Evolutionary conservation across 2,888 invertebrate genomes (phyloP).

Genomic region (Eilema griseolum): DNA sequence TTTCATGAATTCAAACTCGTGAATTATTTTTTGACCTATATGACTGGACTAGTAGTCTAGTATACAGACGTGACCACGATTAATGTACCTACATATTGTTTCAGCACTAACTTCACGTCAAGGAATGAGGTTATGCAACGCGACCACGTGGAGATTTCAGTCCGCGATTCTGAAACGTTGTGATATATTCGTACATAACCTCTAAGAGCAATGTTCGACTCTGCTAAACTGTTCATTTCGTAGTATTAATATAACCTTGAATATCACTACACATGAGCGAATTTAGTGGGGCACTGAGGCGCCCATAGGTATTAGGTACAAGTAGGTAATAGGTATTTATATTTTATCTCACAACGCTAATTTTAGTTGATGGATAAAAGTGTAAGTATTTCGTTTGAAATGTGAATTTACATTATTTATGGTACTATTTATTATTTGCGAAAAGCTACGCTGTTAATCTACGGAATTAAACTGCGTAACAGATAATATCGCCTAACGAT

Average conservation of each 20-base stretch:
- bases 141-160: slow-evolving; percentile 21
- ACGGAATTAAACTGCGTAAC: neutral
- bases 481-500: neutral
- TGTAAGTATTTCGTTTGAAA: slow-evolving; percentile 8
- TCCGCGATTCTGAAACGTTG: slow-evolving; percentile 13
- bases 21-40: no score
- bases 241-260: slow-evolving; percentile 72
- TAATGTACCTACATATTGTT: neutral
- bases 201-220: slow-evolving; percentile 53
- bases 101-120: neutral
- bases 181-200: slow-evolving; percentile 47
- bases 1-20: no score
- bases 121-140: slow-evolving; percentile 9
- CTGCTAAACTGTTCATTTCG: slow-evolving; percentile 57
- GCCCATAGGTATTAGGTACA: slow-evolving; percentile 22
- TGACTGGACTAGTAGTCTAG: no score
- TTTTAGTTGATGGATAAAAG: slow-evolving; percentile 40
- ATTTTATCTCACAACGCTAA: slow-evolving; percentile 40
- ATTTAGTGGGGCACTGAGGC: slow-evolving; percentile 44
- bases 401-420: neutral
- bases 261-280: slow-evolving; percentile 49
- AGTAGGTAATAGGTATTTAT: slow-evolving; percentile 9
- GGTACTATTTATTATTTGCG: neutral
- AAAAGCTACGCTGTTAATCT: neutral
- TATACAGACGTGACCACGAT: neutral